Percentiles rank a stretch among this genome's conserved stretches.
Conservation (phyloP, 2,113 vertebrate genomes). For the Verasper variegatus region DNA sequence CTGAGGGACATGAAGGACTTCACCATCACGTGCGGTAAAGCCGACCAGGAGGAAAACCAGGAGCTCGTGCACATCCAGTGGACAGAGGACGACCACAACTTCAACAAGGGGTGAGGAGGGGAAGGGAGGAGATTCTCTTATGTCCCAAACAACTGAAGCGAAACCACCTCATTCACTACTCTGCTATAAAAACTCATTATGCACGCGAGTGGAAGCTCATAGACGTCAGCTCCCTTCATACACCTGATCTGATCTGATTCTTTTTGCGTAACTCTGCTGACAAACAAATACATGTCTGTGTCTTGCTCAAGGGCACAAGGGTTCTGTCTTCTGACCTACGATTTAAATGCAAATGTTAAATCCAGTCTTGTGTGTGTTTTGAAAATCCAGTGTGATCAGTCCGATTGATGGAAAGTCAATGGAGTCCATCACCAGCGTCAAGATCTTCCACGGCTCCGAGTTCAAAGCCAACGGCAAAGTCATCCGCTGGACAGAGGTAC, state of each 20-base stretch:
- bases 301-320: too few species aligned
- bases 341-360: too few species aligned
- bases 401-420: conserved; percentile 97
- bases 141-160: background rate
- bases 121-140: too few species aligned
- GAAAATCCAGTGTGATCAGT: conserved; percentile 88
- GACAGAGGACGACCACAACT: conserved; percentile 96
- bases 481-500: conserved; percentile 98
- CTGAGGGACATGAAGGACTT: conserved; percentile 99
- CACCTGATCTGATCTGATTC: too few species aligned
- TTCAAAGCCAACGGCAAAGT: conserved; percentile 98
- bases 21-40: conserved; percentile 92
- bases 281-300: too few species aligned
- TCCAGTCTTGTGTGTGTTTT: conserved; percentile 3
- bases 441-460: conserved; percentile 98
- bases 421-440: conserved; percentile 96
- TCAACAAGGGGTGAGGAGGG: conserved; percentile 91
- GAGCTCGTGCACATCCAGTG: conserved; percentile 94
- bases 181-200: too few species aligned
- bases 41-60: conserved; percentile 92
- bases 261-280: too few species aligned
- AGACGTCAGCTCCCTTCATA: too few species aligned
- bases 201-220: too few species aligned
- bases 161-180: too few species aligned
- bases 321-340: too few species aligned